These are phyloP conservation scores for Halocaridina rubra DNA, from an alignment of 2,888 invertebrate species.

Conservation along the genomic window DNA sequence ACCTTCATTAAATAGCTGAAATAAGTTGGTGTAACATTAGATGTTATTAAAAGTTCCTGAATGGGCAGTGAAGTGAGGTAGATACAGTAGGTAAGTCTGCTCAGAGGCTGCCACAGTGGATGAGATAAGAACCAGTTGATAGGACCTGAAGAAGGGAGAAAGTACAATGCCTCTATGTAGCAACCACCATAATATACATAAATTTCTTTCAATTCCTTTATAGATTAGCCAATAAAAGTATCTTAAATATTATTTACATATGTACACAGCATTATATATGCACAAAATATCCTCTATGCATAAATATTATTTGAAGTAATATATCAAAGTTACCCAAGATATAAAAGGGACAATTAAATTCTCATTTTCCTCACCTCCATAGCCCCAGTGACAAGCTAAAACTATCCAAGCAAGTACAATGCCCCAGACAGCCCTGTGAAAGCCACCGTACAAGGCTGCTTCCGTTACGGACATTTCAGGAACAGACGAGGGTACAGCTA, in stretches of 20 bases:
- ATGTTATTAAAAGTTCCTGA: constrained; percentile 20
- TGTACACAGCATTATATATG: too few relatives aligned
- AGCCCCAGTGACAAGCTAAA: constrained; percentile 41
- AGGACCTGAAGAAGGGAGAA: constrained; percentile 32
- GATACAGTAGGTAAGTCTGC: constrained; percentile 44
- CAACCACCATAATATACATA: too few relatives aligned
- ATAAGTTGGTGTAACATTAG: constrained; percentile 7
- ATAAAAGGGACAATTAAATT: too few relatives aligned
- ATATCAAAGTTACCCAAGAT: too few relatives aligned
- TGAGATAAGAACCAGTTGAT: constrained; percentile 43
- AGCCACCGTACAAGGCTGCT: constrained; percentile 27
- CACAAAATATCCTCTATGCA: too few relatives aligned
- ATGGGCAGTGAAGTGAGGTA: constrained; percentile 48
- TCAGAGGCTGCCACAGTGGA: constrained; percentile 46
- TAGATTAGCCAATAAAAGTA: too few relatives aligned
- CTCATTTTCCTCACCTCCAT: constrained; percentile 42
- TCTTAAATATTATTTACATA: too few relatives aligned
- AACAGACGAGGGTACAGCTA: neutral
- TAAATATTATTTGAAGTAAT: too few relatives aligned
- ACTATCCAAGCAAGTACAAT: constrained; percentile 35
- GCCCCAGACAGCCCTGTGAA: constrained; percentile 36
- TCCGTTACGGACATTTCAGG: neutral
- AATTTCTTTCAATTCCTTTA: too few relatives aligned
- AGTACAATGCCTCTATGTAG: too few relatives aligned
- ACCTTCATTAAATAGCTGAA: constrained; percentile 23